Base-by-base conservation (phyloP, 2,113 vertebrate species). In the Thamnaconus septentrionalis region DNA sequence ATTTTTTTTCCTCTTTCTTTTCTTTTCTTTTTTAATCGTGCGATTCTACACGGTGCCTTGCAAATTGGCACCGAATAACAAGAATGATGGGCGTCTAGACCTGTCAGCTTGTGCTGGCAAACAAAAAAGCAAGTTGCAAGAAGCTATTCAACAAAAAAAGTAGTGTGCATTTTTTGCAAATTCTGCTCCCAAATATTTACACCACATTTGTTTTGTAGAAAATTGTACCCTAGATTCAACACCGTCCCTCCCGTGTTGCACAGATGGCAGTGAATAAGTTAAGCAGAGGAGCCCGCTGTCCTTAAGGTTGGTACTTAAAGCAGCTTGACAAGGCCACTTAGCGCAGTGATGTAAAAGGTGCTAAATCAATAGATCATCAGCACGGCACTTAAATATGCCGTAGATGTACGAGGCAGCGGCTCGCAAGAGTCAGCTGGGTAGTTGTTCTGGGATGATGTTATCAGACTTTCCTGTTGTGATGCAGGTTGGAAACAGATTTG, bases 331-430 rank as follows among this genome's bases (percentile, higher is more conserved):
- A 7, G 65, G 51, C 51, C 74, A 49, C 65, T 75, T 63, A 51
- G 12, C 6, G 9, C 56, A 46, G 12, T 65, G 65, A 71, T 60
- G 50, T 52, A 54, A 61, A 56, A 56, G 7, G 41, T 43, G 63
- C 63, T 71, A 68, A 54, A 78, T 71, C 50, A 68, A 60, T 53
- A 65, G 45, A 69, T 76, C 76, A 75, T 50, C 73, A 64, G 47
- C 39, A 7, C 0, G 8, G 57, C 18, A 55, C 60, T 59, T 64
- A 46, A 31, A 64, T 64, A 31, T 67, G 48, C 55, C 58, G 18
- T 58, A 45, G 59, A 56, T 55, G 49, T 56, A 59, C 62, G 39
- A 53, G 6, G 46, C 41, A 7, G 51, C 40, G 57, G n/a, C 53
- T 58, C 41, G 12, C 41, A 9, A 40, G 40, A 45, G 64, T 61